A percentile compares a stretch with the other conserved stretches of the same genome.
phyloP scores from a whole-genome alignment of 2,888 invertebrate species.

The Pammene fasciana region DNA sequence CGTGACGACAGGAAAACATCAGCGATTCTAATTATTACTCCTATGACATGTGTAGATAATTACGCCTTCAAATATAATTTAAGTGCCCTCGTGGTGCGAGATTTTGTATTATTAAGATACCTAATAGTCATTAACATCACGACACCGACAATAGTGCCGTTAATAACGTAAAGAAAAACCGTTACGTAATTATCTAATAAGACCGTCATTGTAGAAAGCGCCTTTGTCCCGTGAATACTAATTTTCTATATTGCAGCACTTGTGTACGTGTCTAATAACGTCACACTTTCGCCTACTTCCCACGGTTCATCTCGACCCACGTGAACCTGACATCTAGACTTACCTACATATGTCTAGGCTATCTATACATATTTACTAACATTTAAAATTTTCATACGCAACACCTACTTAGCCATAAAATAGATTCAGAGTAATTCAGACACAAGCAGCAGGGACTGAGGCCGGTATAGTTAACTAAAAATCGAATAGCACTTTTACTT shows the following conservation, averaged over 20 bases:
- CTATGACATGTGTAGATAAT: no score
- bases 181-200: slow-evolving; percentile 48
- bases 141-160: slow-evolving; percentile 29
- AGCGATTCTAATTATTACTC: no score
- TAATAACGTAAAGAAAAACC: slow-evolving; percentile 45
- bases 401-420: no score
- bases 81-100: slow-evolving; percentile 3
- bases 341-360: background rate
- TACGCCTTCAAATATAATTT: background rate
- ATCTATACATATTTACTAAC: background rate
- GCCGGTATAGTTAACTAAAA: no score
- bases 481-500: no score
- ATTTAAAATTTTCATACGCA: background rate
- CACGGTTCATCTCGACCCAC: slow-evolving; percentile 28
- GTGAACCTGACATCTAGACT: slow-evolving; percentile 13
- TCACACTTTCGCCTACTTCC: slow-evolving; percentile 44
- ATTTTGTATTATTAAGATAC: slow-evolving; percentile 31
- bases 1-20: no score
- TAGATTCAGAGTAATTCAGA: no score
- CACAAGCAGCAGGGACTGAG: no score
- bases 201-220: slow-evolving; percentile 51
- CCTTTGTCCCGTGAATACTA: slow-evolving; percentile 47
- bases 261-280: slow-evolving; percentile 40
- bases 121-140: slow-evolving; percentile 32
- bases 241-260: slow-evolving; percentile 43